These are phyloP conservation scores for Dendroctonus ponderosae DNA, from an alignment of 1,140 invertebrate genomes.

Conservation along the genomic window DNA sequence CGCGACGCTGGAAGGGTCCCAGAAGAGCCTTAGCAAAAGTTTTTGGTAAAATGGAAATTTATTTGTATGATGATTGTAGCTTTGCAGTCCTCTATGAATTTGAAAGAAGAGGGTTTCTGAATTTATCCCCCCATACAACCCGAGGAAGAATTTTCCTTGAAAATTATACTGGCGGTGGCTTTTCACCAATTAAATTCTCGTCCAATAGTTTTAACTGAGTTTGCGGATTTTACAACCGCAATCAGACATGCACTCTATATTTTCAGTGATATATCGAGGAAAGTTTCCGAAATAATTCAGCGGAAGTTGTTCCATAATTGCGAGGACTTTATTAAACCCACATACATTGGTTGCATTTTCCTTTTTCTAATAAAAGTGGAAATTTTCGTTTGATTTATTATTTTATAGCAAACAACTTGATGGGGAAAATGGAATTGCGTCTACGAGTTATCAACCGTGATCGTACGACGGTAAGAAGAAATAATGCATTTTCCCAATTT, in stretches of 20 bases:
- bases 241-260: conserved; percentile 6
- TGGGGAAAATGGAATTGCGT: too few species aligned
- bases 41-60: conserved; percentile 18
- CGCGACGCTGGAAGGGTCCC: conserved; percentile 6
- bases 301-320: conserved; percentile 1
- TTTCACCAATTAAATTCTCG: neutral
- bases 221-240: conserved; percentile 6
- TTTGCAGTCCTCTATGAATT: neutral
- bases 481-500: too few species aligned
- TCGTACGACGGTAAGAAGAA: too few species aligned
- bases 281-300: conserved; percentile 1
- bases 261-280: conserved; percentile 3
- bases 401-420: too few species aligned
- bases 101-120: neutral
- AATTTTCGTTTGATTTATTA: too few species aligned
- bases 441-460: too few species aligned
- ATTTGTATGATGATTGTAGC: conserved; percentile 7
- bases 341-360: neutral
- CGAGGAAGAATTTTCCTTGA: too few species aligned
- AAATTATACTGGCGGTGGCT: too few species aligned
- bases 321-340: conserved; percentile 2
- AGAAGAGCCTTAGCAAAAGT: neutral
- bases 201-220: conserved; percentile 6
- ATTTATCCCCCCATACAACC: neutral
- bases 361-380: too few species aligned